These are phyloP conservation scores for Alcis repandata DNA, from an alignment of 2,888 invertebrate genomes.

Conservation along the genomic window DNA sequence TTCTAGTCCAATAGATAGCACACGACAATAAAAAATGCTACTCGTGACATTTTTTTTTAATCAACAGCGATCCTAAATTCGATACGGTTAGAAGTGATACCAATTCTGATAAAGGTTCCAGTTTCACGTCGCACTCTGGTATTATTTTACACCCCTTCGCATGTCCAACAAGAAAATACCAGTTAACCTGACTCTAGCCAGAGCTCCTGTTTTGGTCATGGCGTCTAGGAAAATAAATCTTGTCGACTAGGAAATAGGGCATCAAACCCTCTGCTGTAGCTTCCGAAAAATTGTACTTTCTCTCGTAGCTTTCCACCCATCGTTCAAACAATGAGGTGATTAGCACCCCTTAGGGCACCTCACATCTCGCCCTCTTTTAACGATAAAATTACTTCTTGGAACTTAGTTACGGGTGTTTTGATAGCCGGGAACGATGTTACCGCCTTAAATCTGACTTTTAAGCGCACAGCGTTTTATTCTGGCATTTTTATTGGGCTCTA, in stretches of 20 bases:
- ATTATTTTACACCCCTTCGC: constrained; percentile 35
- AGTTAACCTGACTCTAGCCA: constrained; percentile 11
- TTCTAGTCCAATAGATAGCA: not conserved
- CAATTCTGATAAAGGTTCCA: constrained; percentile 31
- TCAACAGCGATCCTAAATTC: constrained; percentile 30
- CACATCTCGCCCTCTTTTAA: constrained; percentile 60
- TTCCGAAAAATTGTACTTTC: constrained; percentile 30
- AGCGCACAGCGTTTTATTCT: constrained; percentile 23
- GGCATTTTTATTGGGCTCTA: constrained; percentile 29
- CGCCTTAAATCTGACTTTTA: constrained; percentile 30
- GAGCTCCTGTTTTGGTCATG: not conserved
- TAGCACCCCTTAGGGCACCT: constrained; percentile 67
- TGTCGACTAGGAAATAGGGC: not conserved
- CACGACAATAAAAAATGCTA: not conserved
- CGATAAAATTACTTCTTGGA: constrained; percentile 66
- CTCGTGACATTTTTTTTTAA: constrained; percentile 16
- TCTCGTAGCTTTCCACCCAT: constrained; percentile 55
- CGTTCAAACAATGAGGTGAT: constrained; percentile 70
- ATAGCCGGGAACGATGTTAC: constrained; percentile 56
- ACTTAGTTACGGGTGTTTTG: constrained; percentile 64
- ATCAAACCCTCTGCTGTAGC: not conserved
- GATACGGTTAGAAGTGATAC: constrained; percentile 30
- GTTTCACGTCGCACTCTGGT: constrained; percentile 29
- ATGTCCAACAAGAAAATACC: constrained; percentile 32
- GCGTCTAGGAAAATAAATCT: not conserved